These are phyloP conservation scores for Stegodyphus dumicola DNA, from an alignment of 1,140 invertebrate genomes.

Conservation along the genomic window DNA sequence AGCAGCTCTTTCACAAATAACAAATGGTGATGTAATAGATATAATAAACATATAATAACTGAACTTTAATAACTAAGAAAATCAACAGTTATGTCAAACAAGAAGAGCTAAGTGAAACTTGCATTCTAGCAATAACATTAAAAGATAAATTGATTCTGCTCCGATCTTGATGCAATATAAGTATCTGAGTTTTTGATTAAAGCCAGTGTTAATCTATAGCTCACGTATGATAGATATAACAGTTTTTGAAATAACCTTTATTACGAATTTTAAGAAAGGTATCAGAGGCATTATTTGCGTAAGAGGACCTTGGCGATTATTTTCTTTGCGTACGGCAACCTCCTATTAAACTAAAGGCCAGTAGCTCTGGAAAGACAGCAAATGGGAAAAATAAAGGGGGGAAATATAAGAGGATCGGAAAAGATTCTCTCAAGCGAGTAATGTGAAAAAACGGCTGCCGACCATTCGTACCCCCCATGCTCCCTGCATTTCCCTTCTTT, in stretches of 20 bases:
- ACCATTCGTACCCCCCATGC: background rate
- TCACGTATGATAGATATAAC: background rate
- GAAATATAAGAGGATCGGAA: background rate
- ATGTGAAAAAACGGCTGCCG: conserved; percentile 37
- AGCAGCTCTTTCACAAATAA: too few species aligned
- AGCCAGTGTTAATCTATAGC: background rate
- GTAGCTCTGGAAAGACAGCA: background rate
- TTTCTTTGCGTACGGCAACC: too few species aligned
- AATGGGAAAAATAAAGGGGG: background rate
- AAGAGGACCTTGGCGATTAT: too few species aligned
- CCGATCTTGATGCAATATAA: too few species aligned
- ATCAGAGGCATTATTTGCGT: background rate
- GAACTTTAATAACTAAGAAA: too few species aligned
- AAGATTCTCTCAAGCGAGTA: conserved; percentile 16
- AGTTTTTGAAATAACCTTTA: background rate
- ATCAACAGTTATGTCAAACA: too few species aligned
- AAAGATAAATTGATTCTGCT: too few species aligned
- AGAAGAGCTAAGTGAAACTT: too few species aligned
- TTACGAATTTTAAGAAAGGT: background rate
- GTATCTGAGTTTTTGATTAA: background rate
- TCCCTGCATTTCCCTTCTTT: background rate
- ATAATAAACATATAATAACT: too few species aligned
- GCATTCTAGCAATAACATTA: too few species aligned
- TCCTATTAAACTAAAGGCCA: background rate
- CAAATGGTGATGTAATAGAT: too few species aligned